Percentiles rank a stretch among this genome's conserved stretches.
phyloP scores from a whole-genome alignment of 2,797 vertebrate genomes.

The Brachyalestes nurse region DNA sequence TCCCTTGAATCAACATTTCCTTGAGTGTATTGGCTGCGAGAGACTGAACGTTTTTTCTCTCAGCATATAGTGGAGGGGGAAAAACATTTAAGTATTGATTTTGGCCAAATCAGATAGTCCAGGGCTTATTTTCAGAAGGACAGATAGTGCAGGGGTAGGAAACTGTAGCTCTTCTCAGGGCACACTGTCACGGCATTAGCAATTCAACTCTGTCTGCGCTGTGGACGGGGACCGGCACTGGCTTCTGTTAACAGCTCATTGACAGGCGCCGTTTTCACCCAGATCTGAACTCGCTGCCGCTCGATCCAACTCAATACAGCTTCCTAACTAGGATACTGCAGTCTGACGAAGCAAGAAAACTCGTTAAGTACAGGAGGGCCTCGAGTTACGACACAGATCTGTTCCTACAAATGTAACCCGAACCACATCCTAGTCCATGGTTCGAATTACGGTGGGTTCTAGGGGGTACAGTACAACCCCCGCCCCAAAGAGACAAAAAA shows the following conservation, averaged over 20 bases:
- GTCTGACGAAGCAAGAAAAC: neutral
- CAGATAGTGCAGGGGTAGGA: neutral
- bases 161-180: conserved; percentile 11
- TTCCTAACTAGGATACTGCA: neutral
- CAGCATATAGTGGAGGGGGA: conserved; percentile 44
- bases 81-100: conserved; percentile 66
- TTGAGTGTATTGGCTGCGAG: neutral
- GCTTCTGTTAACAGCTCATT: neutral
- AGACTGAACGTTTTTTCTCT: neutral
- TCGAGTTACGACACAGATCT: too few species aligned
- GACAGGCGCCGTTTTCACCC: neutral
- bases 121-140: conserved; percentile 69
- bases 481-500: too few species aligned
- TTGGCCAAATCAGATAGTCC: conserved; percentile 68
- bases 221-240: neutral
- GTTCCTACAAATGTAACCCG: too few species aligned
- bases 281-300: neutral
- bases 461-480: too few species aligned
- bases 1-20: conserved; percentile 3
- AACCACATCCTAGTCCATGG: too few species aligned
- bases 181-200: neutral
- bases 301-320: neutral
- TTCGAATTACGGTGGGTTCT: too few species aligned
- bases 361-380: too few species aligned
- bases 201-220: conserved; percentile 4